Evolutionary conservation across 2,888 invertebrate species (phyloP), one percentile per base, ranked within the genome.

Genomic region (Biston stratarius): DNA sequence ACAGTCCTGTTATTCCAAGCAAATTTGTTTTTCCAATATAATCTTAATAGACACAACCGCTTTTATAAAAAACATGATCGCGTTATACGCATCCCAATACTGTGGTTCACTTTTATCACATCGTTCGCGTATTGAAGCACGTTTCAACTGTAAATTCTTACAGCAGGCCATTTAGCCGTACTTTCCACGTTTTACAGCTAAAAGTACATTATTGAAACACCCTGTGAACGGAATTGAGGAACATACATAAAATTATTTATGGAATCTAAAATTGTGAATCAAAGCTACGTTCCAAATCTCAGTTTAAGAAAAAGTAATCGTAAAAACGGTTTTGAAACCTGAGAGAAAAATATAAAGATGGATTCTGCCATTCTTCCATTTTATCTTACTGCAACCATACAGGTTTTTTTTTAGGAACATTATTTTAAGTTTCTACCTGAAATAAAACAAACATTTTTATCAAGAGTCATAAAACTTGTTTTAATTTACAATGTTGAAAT

Each of bases 81-180:
- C 44, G 11, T 24, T 48, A 12, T 48, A 12, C 24, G 48, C 15
- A 36, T 38, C 14, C 3, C 38, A 14, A 80, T 77, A 78, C 79
- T 80, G 82, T 77, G 84, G 86, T 84, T 78, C 77, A 78, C 83
- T 88, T 85, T 88, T 89, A 88, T 86, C 89, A 89, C 87, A 85
- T 87, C 85, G 84, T 88, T 87, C 80, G 80, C 78, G 85, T 87
- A 89, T 88, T 85, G 86, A 77, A 83, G 84, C 90, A 91, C 90
- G 90, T 89, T 83, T 85, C 81, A 79, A 81, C 83, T 86, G 80
- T 89, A 89, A 89, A 89, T 90, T 86, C 83, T 84, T 84, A 81
- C 82, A 82, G 83, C 83, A 82, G 83, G 86, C 91, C 89, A 92
- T 91, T 91, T 89, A 91, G 89, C 84, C 45, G 57, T 15, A 80